Evolutionary conservation across 2,888 invertebrate genomes (phyloP).

Genomic region (Lucinisca nassula): DNA sequence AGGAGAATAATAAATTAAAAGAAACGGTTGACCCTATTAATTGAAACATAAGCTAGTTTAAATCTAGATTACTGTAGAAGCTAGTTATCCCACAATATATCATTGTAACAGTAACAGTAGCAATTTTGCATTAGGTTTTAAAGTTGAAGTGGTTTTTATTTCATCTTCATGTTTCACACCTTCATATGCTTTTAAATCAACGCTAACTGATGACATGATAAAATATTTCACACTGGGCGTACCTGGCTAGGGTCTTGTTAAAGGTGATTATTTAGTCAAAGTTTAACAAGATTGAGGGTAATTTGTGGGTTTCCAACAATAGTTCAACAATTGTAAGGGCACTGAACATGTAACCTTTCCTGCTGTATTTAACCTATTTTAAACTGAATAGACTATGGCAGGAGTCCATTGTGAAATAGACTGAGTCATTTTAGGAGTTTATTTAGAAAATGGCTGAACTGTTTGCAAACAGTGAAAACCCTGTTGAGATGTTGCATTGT

Average conservation of each 20-base stretch:
- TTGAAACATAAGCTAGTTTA: neutral
- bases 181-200: constrained; percentile 9
- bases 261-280: neutral
- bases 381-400: neutral
- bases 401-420: too few species aligned
- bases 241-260: constrained; percentile 3
- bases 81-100: neutral
- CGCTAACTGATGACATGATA: neutral
- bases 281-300: neutral
- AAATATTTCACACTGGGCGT: constrained; percentile 1
- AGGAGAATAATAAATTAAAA: neutral
- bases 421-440: too few species aligned
- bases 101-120: constrained; percentile 4
- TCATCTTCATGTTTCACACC: constrained; percentile 5
- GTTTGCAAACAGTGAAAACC: too few species aligned
- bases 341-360: neutral
- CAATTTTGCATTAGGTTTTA: neutral
- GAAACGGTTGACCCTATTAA: constrained; percentile 9
- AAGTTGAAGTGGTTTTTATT: neutral
- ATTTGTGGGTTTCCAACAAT: constrained; percentile 5
- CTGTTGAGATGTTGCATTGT: too few species aligned
- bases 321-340: neutral
- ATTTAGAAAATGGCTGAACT: too few species aligned
- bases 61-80: neutral
- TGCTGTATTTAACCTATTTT: neutral